Evolutionary conservation across 30 jellyfish, hydroid and myxozoan species (phyloP).

Genomic region (Pseudorhiza aurosa): DNA sequence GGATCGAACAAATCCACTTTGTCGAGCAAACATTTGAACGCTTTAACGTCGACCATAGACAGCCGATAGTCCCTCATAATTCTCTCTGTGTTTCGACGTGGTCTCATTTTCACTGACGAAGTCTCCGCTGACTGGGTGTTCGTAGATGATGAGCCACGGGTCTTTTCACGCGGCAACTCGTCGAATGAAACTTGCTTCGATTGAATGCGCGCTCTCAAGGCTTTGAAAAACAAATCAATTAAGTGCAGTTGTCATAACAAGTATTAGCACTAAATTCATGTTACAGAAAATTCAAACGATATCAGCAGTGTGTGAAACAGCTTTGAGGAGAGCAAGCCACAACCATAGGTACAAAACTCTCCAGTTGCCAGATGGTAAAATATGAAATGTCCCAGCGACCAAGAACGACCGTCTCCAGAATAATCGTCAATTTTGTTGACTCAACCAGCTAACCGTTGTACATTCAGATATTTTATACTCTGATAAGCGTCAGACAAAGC

Average conservation of each 20-base stretch:
- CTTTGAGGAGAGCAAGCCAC: no score
- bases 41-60: conserved; percentile 81
- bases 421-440: no score
- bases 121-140: conserved; percentile 9
- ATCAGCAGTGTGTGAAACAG: not conserved
- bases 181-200: conserved; percentile 61
- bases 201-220: conserved; percentile 23
- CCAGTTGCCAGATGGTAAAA: no score
- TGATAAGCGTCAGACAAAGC: no score
- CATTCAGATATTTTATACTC: no score
- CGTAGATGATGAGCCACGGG: conserved; percentile 38
- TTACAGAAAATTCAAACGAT: no score
- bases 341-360: no score
- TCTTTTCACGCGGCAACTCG: conserved; percentile 43
- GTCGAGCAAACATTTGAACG: conserved; percentile 78
- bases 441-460: no score
- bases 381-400: no score
- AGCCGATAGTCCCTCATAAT: conserved; percentile 91
- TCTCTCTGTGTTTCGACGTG: conserved; percentile 88
- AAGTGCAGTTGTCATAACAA: no score
- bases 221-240: not conserved
- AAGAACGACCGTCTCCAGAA: no score
- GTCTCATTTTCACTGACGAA: conserved; percentile 51
- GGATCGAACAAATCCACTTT: conserved; percentile 88
- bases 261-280: no score